Percentiles rank a stretch among this genome's conserved stretches.
phyloP scores from a whole-genome alignment of 2,113 vertebrate genomes.

The Globicephala melas region DNA sequence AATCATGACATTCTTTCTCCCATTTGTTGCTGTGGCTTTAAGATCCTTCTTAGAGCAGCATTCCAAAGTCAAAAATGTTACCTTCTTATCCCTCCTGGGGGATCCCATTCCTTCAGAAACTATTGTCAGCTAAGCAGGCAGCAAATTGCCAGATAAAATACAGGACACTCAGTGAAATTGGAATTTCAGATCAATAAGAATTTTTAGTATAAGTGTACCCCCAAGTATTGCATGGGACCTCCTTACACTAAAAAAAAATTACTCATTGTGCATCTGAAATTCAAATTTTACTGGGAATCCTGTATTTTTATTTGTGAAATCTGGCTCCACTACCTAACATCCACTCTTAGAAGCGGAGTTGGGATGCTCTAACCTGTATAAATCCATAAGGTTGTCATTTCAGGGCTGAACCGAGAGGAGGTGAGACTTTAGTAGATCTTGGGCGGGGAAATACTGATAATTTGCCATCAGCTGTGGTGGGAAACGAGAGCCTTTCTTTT shows the following conservation, averaged over 20 bases:
- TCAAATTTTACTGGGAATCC: neutral
- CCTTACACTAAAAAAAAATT: neutral
- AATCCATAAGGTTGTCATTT: neutral
- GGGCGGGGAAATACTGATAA: neutral
- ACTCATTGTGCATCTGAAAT: neutral
- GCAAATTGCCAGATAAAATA: neutral
- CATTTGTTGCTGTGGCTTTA: neutral
- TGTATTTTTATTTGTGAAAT: neutral
- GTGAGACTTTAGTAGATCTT: neutral
- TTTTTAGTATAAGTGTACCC: neutral
- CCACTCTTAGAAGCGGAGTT: neutral
- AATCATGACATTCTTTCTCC: neutral
- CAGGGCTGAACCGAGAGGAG: neutral
- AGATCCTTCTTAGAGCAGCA: neutral
- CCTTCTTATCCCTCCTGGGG: neutral
- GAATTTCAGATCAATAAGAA: neutral
- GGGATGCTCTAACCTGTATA: neutral
- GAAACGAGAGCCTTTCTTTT: slow-evolving; percentile 21
- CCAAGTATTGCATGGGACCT: neutral
- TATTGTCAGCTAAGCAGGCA: neutral
- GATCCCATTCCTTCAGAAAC: neutral
- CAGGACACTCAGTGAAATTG: neutral
- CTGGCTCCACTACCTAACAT: neutral
- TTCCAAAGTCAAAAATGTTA: neutral
- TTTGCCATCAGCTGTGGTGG: neutral